phyloP scores from a whole-genome alignment of 2,797 vertebrate genomes.

The Pangasius krempfi region DNA sequence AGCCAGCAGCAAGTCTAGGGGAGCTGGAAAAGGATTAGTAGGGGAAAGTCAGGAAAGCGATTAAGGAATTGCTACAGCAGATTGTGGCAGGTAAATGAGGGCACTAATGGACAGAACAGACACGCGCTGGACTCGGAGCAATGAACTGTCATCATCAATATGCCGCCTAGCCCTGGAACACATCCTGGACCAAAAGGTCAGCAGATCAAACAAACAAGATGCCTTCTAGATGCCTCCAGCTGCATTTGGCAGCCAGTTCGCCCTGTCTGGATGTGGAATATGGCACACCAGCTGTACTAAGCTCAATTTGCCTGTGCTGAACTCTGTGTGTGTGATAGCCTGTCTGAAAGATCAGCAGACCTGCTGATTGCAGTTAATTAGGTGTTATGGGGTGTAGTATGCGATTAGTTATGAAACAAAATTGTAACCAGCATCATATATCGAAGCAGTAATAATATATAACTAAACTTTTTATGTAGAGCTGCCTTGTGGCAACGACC shows the following conservation, averaged over 20 bases:
- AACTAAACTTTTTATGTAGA: too few species aligned
- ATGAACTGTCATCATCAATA: conserved; percentile 28
- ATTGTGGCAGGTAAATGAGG: neutral
- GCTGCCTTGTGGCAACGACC: neutral
- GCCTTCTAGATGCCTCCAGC: conserved; percentile 13
- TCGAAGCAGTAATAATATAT: neutral
- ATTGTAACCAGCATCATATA: neutral
- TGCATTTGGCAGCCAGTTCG: conserved; percentile 39
- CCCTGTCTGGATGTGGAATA: conserved; percentile 36
- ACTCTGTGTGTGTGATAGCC: conserved; percentile 17
- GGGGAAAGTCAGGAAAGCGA: neutral
- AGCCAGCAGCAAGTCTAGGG: neutral
- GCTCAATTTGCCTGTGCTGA: neutral
- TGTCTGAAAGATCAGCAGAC: conserved; percentile 20
- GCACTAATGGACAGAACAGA: neutral
- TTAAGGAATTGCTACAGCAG: neutral
- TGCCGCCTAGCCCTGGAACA: conserved; percentile 32
- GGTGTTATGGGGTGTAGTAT: neutral
- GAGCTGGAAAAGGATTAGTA: conserved; percentile 1
- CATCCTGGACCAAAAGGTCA: conserved; percentile 48
- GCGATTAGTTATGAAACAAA: neutral
- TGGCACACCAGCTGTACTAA: conserved; percentile 18
- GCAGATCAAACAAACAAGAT: conserved; percentile 11
- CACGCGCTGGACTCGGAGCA: neutral
- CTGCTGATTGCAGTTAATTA: conserved; percentile 8